Evolutionary conservation across 1,140 invertebrate genomes (phyloP).

Genomic region (Drosophila nigrodunni): DNA sequence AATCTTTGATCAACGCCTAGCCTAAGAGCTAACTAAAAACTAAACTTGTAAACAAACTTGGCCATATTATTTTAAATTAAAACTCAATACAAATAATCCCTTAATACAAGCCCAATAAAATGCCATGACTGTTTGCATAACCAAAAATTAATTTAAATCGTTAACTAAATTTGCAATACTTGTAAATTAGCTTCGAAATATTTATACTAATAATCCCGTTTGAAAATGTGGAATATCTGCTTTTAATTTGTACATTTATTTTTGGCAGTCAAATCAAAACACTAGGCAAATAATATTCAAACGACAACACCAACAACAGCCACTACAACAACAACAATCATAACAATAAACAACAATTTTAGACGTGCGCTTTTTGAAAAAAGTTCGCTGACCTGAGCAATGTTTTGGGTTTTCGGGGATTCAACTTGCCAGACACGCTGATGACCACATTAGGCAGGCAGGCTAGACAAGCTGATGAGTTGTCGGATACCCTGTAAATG

Average conservation of each 20-base stretch:
- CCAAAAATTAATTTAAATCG: conserved; percentile 25
- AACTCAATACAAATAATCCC: no score
- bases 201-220: conserved; percentile 48
- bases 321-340: conserved; percentile 27
- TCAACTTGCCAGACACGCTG: conserved; percentile 63
- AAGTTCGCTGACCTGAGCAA: conserved; percentile 78
- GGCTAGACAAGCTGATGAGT: background rate
- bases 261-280: conserved; percentile 53
- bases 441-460: conserved; percentile 64
- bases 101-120: background rate
- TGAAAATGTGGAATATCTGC: conserved; percentile 4
- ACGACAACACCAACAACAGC: conserved; percentile 12
- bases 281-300: conserved; percentile 61
- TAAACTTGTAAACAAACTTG: no score
- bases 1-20: no score
- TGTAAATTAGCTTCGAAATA: conserved; percentile 37
- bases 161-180: conserved; percentile 33
- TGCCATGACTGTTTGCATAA: conserved; percentile 23
- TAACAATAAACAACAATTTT: conserved; percentile 53
- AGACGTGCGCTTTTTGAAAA: conserved; percentile 47
- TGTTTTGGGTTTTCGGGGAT: conserved; percentile 59
- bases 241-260: conserved; percentile 66
- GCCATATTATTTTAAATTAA: no score
- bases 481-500: conserved; percentile 20
- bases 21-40: no score